phyloP scores from a whole-genome alignment of 1,140 invertebrate species.

The Hestina assimilis region DNA sequence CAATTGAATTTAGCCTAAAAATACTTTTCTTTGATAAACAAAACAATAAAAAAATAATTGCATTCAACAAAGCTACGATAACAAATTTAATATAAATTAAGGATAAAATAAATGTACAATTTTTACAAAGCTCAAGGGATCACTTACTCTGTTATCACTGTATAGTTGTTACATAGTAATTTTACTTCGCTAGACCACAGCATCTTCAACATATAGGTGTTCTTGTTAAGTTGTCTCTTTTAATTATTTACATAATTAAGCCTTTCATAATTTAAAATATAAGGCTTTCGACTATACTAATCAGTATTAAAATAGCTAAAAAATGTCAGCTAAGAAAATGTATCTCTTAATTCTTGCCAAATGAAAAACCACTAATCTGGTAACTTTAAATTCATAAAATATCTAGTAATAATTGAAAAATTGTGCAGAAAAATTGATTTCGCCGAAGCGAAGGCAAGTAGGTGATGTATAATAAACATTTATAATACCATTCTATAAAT shows the following conservation, averaged over 20 bases:
- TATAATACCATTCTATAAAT: conserved; percentile 37
- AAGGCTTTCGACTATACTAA: conserved; percentile 9
- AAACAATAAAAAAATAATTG: conserved; percentile 78
- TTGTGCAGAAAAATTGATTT: conserved; percentile 64
- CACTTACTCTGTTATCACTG: conserved; percentile 70
- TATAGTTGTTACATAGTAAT: conserved; percentile 41
- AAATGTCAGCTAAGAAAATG: too few species aligned
- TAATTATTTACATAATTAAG: conserved; percentile 31
- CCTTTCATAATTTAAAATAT: conserved; percentile 19
- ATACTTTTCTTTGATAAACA: conserved; percentile 76
- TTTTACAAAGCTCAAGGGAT: conserved; percentile 72
- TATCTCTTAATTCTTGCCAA: conserved; percentile 25
- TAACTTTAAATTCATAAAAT: conserved; percentile 59
- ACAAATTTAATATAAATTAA: conserved; percentile 79
- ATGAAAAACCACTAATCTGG: conserved; percentile 51
- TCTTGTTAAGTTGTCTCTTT: too few species aligned
- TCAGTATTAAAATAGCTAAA: conserved; percentile 9
- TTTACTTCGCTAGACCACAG: conserved; percentile 14
- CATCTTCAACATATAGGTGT: not conserved
- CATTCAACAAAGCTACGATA: conserved; percentile 77
- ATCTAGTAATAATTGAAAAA: conserved; percentile 43
- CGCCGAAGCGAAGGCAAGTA: conserved; percentile 63
- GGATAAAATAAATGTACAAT: conserved; percentile 75
- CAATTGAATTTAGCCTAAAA: conserved; percentile 76
- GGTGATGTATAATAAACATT: conserved; percentile 54